Evolutionary conservation across 2,113 vertebrate species (phyloP), one percentile per base, ranked within the genome.

Genomic region (Sinocyclocheilus rhinocerous): DNA sequence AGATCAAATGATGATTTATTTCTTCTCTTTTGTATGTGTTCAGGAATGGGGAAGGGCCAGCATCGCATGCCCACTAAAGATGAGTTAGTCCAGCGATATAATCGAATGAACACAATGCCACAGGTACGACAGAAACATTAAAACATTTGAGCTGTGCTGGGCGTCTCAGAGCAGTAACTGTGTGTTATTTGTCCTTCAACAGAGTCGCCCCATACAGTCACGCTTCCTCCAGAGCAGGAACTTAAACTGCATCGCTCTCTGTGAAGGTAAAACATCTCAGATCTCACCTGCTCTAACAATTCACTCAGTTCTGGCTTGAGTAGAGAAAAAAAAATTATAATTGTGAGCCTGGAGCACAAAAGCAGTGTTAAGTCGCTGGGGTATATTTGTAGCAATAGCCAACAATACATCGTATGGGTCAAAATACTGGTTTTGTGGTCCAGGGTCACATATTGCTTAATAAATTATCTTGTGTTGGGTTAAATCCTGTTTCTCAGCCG

Each of bases 31-130:
- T 73, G 15, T 91, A 57, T 88, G 24, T 72, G 87, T 92, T 76
- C 87, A 99, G 98, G 98, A 92, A 99, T 99, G 98, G 98, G 98
- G 92, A 99, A 99, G 95, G 98, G 98, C 92, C 98, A 99, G 92
- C 98, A 99, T 92, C 96, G 98, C 88, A 99, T 99, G 98, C 98
- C 98, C 20, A 98, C 97, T 0, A 99, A 99, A 96, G 97, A 99
- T 70, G 98, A 99, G 90, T 94, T 99, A 92, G 98, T 99, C 88
- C 98, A 98, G 92, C 95, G 97, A 65, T 99, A 99, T 87, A 99
- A 99, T 92, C 95, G 98, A 86, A 99, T 99, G 98, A 99, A 99
- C 93, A 99, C 97, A 69, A 98, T 98, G 85, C 98, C 98, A 76
- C 98, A 99, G 97, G 98, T 99, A 87, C 16, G 42, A 48, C 7